Evolutionary conservation across 2,888 invertebrate species (phyloP), one percentile per base, ranked within the genome.

Genomic region (Tipula confusa): DNA sequence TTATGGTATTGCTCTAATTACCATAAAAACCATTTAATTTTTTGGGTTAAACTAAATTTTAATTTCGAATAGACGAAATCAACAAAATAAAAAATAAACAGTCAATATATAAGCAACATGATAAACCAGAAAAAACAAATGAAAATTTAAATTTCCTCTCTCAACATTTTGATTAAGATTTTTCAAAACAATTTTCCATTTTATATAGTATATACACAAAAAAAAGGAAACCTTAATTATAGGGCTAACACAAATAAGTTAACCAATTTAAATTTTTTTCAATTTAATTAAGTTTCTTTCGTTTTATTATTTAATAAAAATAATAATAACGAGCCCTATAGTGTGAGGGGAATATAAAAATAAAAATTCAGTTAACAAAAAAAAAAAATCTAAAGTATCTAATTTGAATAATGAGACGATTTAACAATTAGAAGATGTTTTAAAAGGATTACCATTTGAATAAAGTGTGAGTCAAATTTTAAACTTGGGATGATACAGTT

Each of bases 91-190:
- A 9, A 64, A 64, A 64, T 64, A 64, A 64, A 64, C 64, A 64
- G 64, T 64, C 64, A 64, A 64, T 64, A 64, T 64, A 64, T 64
- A 64, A 64, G 64, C 64, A 64, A 64, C 64, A 64, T 9, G 64
- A 64, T 64, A 64, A 64, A 24, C 64, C 64, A 64, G 24, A 64
- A 64, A 24, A n/a, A 36, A 36, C 6, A 43, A 6, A n/a, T n/a
- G n/a, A n/a, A n/a, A n/a, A n/a, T n/a, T n/a, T n/a, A n/a, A n/a
- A n/a, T n/a, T n/a, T 43, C n/a, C 43, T 43, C 43, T 15, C 4
- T 64, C 24, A 64, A 64, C 64, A 64, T 64, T 64, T 64, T 64
- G 24, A 24, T 64, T 64, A 24, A 24, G 64, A 64, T 64, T 64
- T 24, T n/a, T n/a, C 13, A 64, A 64, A 64, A 64, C 9, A 64